Base-by-base conservation (phyloP, 2,113 vertebrate genomes). In the Xenopus borealis region DNA sequence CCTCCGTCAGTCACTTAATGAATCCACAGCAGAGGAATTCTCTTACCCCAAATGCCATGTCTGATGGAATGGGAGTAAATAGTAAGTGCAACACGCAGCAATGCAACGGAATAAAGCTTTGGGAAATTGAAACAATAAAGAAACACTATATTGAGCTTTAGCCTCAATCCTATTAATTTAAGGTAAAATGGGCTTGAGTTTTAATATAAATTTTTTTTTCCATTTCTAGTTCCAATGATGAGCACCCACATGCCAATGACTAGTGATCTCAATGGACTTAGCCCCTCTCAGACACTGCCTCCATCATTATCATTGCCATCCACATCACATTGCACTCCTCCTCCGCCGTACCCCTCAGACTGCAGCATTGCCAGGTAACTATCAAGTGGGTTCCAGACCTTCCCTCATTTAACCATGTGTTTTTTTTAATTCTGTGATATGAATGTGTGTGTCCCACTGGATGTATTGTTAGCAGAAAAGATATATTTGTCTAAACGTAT, bases 301-400 rank as follows among this genome's bases (percentile, higher is more conserved):
- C 89, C 92, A 72, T 92, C 96, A 88, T 92, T 98, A 78, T 94
- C 97, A 86, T 93, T 98, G 96, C 91, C 96, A 80, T 95, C 96
- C 75, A 95, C 96, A 19, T 98, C 97, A 81, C 97, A 99, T 92
- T 99, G 97, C 88, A 98, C 97, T 0, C 97, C 97, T 66, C 97
- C 97, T 82, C 97, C 97, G 83, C 96, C 97, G 55, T 98, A 98
- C 88, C 97, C 97, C 77, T 95, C 97, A 88, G 96, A 98, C 92
- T 96, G 95, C 94, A 98, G 96, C 91, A 98, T 99, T 80, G 94
- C 97, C 93, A 99, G 96, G 97, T 99, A 95, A 92, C 89, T 82
- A 0, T 78, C 73, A 75, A n/a, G 17, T 7, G 14, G 17, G 14
- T 8, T 10, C 2, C 11, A 50, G 10, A 13, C 3, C 11, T 10